phyloP scores from a whole-genome alignment of 1,140 invertebrate genomes.

The Centruroides sculpturatus region DNA sequence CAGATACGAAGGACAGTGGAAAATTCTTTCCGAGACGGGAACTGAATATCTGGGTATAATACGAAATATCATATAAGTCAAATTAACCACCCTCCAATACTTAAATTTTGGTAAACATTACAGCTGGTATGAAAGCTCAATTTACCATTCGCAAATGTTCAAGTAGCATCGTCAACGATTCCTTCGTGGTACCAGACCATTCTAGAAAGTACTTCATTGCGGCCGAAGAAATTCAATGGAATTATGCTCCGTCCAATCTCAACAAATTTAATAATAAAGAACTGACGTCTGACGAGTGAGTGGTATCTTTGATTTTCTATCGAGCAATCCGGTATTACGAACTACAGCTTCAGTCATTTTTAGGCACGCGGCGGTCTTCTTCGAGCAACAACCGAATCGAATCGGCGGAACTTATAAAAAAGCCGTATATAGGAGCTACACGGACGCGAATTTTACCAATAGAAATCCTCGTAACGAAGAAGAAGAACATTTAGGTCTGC shows the following conservation, averaged over 20 bases:
- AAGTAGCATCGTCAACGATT: constrained; percentile 3
- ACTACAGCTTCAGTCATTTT: background rate
- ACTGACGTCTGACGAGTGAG: constrained; percentile 8
- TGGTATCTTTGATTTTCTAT: too few species aligned
- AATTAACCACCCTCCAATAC: background rate
- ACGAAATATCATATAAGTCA: background rate
- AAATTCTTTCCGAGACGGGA: constrained; percentile 6
- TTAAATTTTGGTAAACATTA: background rate
- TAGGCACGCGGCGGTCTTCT: constrained; percentile 15
- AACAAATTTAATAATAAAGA: constrained; percentile 11
- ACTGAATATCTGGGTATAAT: background rate
- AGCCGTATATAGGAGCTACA: constrained; percentile 19
- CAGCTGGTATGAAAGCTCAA: constrained; percentile 21
- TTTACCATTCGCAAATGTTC: constrained; percentile 14
- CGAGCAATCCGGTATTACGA: background rate
- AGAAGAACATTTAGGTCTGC: constrained; percentile 17
- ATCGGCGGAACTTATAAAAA: constrained; percentile 23
- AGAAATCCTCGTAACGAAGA: constrained; percentile 11
- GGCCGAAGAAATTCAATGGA: constrained; percentile 24
- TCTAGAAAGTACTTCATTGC: constrained; percentile 22
- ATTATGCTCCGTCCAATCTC: constrained; percentile 22
- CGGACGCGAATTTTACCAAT: constrained; percentile 17
- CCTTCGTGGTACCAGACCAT: constrained; percentile 4
- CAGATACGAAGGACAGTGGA: constrained; percentile 8
- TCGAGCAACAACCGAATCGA: constrained; percentile 14